These are phyloP conservation scores for Hippocampus abdominalis DNA, from an alignment of 2,113 vertebrate genomes.

Conservation along the genomic window DNA sequence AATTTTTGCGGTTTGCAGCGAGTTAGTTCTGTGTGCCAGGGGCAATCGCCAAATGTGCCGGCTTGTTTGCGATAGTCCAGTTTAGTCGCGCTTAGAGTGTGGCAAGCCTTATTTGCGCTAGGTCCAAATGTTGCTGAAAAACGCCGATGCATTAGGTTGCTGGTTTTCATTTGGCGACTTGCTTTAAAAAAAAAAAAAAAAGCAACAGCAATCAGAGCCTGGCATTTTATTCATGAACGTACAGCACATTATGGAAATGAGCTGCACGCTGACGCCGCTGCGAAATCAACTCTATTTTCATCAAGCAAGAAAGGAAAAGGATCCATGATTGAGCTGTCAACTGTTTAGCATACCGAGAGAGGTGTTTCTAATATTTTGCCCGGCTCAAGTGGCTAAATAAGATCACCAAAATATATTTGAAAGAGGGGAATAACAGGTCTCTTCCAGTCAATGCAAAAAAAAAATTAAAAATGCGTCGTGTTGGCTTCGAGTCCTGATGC, in stretches of 20 bases:
- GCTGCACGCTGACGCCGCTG: conserved; percentile 15
- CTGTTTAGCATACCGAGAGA: conserved; percentile 12
- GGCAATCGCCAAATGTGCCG: too few species aligned
- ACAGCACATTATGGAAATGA: conserved; percentile 50
- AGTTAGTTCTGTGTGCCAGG: too few species aligned
- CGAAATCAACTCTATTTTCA: conserved; percentile 35
- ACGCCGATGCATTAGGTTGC: conserved; percentile 44
- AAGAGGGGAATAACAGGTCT: neutral
- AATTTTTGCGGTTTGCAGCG: too few species aligned
- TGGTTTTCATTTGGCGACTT: conserved; percentile 39
- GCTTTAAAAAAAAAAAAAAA: conserved; percentile 1
- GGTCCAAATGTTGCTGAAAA: conserved; percentile 33
- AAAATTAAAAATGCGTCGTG: too few species aligned
- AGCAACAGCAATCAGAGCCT: conserved; percentile 25
- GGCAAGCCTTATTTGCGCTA: conserved; percentile 15
- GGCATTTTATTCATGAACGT: conserved; percentile 43
- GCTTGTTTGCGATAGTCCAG: neutral
- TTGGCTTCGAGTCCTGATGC: too few species aligned
- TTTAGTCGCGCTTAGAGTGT: too few species aligned
- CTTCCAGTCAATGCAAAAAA: too few species aligned
- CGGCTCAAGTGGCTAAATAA: neutral
- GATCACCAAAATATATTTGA: neutral
- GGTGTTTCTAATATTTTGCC: neutral
- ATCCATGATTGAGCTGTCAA: conserved; percentile 34
- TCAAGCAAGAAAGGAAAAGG: conserved; percentile 24